Base-by-base conservation (phyloP, 2,797 vertebrate species). In the Tapirus indicus region DNA sequence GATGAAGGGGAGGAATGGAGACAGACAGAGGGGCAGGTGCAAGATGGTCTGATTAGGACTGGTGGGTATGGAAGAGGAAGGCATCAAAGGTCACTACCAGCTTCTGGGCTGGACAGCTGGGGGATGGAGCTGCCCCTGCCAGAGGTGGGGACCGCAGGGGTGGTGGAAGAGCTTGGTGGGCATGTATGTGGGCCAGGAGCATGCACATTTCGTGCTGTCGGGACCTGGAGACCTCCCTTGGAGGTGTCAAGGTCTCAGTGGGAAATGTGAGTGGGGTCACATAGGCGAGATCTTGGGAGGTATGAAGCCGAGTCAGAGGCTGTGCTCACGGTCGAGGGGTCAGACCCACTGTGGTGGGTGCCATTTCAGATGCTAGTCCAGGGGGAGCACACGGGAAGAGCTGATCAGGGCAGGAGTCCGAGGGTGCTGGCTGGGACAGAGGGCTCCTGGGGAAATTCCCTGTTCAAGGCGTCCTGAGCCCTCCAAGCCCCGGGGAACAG, bases 141-240 rank as follows among this genome's bases (percentile, higher is more conserved):
- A 4, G 23, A 18, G 10, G 17, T 0, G 3, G 12, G 11, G 35
- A 12, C 58, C 0, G 0, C 21, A 27, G 58, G 17, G 17, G 3
- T 5, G 0, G 23, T 4, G 35, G 88, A 79, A n/a, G 27, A 44
- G 20, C 62, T 79, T 79, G 12, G 35, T 1, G 32, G 16, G 12
- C 0, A 12, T 9, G 18, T 17, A 23, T 10, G 27, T 0, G 1
- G 56, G 49, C 44, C 27, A 20, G 77, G 49, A 79, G 11, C 6
- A 7, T 7, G 2, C 0, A 12, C n/a, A 0, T 44, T 18, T 8
- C 38, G 8, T 18, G 54, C 54, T 27, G 35, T 41, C 77, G 21
- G 21, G 7, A 58, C 56, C 21, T 21, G 21, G 77, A 79, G 77
- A 38, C 35, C 54, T 80, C 4, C 0, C 21, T 0, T 56, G 35